phyloP scores from a whole-genome alignment of 2,113 vertebrate species.

The rabbit (Oryctolagus cuniculus) region DNA sequence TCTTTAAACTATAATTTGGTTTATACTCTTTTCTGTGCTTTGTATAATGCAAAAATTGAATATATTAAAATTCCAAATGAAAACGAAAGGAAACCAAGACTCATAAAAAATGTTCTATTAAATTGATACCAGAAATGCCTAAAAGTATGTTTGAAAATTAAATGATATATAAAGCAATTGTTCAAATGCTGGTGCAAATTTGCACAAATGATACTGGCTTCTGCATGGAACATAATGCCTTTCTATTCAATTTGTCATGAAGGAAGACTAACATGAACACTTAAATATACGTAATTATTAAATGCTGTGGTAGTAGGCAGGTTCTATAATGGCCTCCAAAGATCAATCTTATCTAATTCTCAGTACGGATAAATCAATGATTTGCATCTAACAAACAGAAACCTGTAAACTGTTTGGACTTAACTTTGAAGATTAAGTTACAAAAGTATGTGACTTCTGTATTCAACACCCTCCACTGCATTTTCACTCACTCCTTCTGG shows the following conservation, averaged over 20 bases:
- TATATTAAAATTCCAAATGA: conserved; percentile 41
- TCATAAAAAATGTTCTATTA: conserved; percentile 17
- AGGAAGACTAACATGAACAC: neutral
- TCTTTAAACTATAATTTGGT: conserved; percentile 3
- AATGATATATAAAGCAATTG: neutral
- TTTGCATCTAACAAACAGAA: conserved; percentile 15
- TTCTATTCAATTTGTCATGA: neutral
- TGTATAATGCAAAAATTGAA: conserved; percentile 46
- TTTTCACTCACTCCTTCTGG: neutral
- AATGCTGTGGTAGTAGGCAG: neutral
- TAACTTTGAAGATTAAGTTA: neutral
- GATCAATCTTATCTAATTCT: neutral
- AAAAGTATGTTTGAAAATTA: conserved; percentile 40
- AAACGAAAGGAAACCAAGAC: conserved; percentile 40
- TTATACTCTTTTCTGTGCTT: conserved; percentile 17
- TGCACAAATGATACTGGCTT: neutral
- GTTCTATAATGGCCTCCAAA: neutral
- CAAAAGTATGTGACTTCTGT: neutral
- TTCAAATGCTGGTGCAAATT: conserved; percentile 51
- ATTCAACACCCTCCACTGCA: neutral
- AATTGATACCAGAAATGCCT: conserved; percentile 27
- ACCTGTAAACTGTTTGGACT: neutral
- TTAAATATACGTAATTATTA: neutral
- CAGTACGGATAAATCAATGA: neutral
- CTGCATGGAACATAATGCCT: neutral